Conservation (phyloP, 2,888 invertebrate species). For the Tetrapedia diversipes region DNA sequence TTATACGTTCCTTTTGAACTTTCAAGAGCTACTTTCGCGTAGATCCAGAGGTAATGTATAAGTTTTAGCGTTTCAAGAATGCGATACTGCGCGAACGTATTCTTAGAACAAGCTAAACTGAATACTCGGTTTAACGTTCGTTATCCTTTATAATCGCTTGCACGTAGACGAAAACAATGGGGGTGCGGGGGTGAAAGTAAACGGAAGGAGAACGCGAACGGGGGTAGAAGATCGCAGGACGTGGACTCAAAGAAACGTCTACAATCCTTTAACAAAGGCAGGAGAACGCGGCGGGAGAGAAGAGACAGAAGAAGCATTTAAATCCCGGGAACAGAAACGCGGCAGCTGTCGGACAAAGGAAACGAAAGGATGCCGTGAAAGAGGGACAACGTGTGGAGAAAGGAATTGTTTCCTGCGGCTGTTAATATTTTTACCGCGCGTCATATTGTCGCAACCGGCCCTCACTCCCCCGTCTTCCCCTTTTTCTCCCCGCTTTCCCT, state of each 20-base stretch:
- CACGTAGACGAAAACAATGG: no score
- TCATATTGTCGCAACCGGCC: conserved; percentile 26
- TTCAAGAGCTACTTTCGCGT: no score
- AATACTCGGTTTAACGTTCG: no score
- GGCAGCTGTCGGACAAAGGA: neutral
- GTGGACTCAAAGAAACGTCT: neutral
- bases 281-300: neutral
- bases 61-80: no score
- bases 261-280: conserved; percentile 12
- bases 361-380: neutral
- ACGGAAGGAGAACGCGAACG: neutral
- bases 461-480: neutral
- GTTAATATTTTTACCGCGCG: conserved; percentile 30
- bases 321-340: neutral
- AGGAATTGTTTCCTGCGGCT: conserved; percentile 24
- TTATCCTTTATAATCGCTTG: no score
- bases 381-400: conserved; percentile 1
- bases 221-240: neutral
- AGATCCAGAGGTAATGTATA: no score
- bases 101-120: no score
- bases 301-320: neutral
- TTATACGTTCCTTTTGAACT: no score
- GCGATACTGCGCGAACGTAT: no score
- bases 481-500: conserved; percentile 6
- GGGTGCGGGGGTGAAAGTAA: neutral